phyloP scores from a whole-genome alignment of 2,888 invertebrate species.

The Thumatha senex region DNA sequence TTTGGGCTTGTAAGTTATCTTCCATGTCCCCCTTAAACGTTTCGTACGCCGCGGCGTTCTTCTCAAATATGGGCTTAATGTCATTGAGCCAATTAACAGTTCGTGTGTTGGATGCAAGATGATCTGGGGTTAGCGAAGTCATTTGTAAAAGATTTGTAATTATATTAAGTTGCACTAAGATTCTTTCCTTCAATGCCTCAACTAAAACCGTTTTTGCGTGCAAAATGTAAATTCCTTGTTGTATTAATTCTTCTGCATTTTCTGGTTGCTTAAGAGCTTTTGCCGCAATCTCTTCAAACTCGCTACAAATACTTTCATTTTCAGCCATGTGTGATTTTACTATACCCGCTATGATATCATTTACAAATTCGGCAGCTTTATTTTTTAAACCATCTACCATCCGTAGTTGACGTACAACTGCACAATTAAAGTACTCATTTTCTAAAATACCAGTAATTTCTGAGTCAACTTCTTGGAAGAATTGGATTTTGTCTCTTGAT shows the following conservation, averaged over 20 bases:
- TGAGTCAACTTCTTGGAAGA: constrained; percentile 84
- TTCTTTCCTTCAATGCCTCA: constrained; percentile 86
- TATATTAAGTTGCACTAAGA: constrained; percentile 86
- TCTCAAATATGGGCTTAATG: constrained; percentile 92
- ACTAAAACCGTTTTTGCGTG: constrained; percentile 89
- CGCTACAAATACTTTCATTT: constrained; percentile 86
- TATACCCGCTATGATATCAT: constrained; percentile 85
- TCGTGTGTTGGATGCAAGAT: constrained; percentile 90
- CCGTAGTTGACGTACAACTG: constrained; percentile 84
- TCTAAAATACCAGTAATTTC: constrained; percentile 85
- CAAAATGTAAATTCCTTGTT: constrained; percentile 91
- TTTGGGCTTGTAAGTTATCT: constrained; percentile 88
- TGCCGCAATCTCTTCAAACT: constrained; percentile 88
- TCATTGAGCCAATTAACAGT: constrained; percentile 93
- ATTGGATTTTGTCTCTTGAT: constrained; percentile 84
- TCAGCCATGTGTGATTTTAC: constrained; percentile 85
- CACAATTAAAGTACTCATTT: constrained; percentile 87
- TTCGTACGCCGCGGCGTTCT: constrained; percentile 91
- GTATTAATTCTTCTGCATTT: constrained; percentile 91
- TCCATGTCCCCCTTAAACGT: constrained; percentile 93
- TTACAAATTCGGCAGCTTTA: constrained; percentile 83
- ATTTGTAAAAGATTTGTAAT: constrained; percentile 89
- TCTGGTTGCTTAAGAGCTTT: constrained; percentile 88
- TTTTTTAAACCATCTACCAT: constrained; percentile 85
- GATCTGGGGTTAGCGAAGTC: constrained; percentile 88